A percentile compares a stretch with the other conserved stretches of the same genome.
Evolutionary conservation across 2,113 vertebrate species (phyloP).

Genomic region (Labeo rohita): DNA sequence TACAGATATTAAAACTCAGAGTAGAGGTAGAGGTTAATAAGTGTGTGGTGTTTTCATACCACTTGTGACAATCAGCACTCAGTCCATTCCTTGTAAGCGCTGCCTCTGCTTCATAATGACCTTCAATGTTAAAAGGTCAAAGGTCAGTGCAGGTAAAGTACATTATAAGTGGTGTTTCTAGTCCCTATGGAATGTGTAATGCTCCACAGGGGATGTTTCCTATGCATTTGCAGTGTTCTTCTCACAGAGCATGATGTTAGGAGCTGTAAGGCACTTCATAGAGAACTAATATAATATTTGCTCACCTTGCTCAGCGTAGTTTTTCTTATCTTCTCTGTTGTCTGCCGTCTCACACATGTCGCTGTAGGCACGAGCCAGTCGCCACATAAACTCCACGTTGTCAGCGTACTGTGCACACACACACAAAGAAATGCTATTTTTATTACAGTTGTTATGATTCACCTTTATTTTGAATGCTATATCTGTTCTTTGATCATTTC

Average conservation of each 20-base stretch:
- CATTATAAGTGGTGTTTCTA: not conserved
- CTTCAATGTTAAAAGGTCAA: constrained; percentile 69
- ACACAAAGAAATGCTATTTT: not conserved
- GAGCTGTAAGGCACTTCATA: not conserved
- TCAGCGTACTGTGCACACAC: constrained; percentile 76
- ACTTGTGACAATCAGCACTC: constrained; percentile 86
- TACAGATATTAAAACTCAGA: not conserved
- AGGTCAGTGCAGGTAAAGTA: constrained; percentile 22
- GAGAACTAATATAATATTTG: not conserved
- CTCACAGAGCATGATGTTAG: not conserved
- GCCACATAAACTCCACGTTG: constrained; percentile 87
- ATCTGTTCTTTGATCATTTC: not conserved
- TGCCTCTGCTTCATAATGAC: constrained; percentile 82
- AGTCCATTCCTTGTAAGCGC: constrained; percentile 80
- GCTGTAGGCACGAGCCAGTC: constrained; percentile 88
- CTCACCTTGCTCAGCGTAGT: constrained; percentile 79
- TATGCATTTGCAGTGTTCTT: not conserved
- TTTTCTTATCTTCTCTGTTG: constrained; percentile 78
- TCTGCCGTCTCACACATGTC: constrained; percentile 83
- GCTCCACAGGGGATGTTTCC: not conserved
- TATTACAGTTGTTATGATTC: not conserved
- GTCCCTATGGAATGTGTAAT: not conserved
- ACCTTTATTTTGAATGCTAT: not conserved
- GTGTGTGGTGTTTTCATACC: constrained; percentile 69
- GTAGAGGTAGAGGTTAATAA: not conserved